These are phyloP conservation scores for Spodoptera exigua DNA, from an alignment of 2,888 invertebrate species.

Conservation along the genomic window DNA sequence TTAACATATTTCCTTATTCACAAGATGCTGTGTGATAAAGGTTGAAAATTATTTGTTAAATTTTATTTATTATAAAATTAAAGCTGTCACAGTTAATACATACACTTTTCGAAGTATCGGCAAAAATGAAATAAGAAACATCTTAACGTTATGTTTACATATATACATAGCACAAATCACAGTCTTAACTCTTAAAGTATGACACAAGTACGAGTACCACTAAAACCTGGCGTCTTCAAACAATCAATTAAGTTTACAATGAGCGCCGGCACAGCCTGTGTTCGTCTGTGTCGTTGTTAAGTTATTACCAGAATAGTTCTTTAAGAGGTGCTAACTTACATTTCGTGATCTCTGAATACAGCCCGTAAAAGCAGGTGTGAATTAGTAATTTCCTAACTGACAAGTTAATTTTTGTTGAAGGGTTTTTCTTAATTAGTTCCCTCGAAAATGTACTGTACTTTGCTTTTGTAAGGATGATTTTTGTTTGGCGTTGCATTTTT, in stretches of 20 bases:
- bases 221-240: constrained; percentile 4
- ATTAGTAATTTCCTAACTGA: constrained; percentile 77
- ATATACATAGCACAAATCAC: too few relatives aligned
- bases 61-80: too few relatives aligned
- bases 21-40: too few relatives aligned
- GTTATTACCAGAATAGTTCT: constrained; percentile 64
- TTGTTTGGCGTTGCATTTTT: constrained; percentile 6
- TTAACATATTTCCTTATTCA: too few relatives aligned
- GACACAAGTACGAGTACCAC: neutral
- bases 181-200: too few relatives aligned
- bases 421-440: constrained; percentile 46
- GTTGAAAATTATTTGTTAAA: too few relatives aligned
- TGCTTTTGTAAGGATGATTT: constrained; percentile 4
- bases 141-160: too few relatives aligned
- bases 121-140: too few relatives aligned
- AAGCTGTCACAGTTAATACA: too few relatives aligned
- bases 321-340: constrained; percentile 81
- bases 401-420: constrained; percentile 66
- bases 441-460: constrained; percentile 10
- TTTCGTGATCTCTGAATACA: constrained; percentile 81
- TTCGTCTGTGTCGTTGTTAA: constrained; percentile 39
- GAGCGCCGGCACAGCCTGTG: constrained; percentile 10
- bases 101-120: too few relatives aligned
- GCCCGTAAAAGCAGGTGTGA: constrained; percentile 76
- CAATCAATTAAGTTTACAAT: constrained; percentile 46